A percentile compares a stretch with the other conserved stretches of the same genome.
phyloP scores from a whole-genome alignment of 2,888 invertebrate genomes.

The Lucinisca nassula region DNA sequence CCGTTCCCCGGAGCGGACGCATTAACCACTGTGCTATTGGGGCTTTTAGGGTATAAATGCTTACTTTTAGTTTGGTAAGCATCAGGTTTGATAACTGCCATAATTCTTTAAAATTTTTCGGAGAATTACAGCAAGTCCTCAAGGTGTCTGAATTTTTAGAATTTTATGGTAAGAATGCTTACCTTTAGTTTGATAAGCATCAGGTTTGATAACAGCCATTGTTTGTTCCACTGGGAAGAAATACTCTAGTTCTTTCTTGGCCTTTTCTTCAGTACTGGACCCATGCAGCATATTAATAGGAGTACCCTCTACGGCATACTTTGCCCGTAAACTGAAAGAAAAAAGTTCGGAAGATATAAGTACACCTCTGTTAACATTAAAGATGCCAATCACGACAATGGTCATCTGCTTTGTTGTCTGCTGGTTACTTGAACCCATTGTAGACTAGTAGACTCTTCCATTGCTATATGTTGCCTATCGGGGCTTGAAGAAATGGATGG shows the following conservation, averaged over 20 bases:
- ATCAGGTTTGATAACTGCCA: slow-evolving; percentile 87
- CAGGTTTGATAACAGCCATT: slow-evolving; percentile 87
- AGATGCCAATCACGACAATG: too few relatives aligned
- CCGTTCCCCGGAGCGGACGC: too few relatives aligned
- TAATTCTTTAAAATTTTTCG: too few relatives aligned
- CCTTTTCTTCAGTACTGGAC: slow-evolving; percentile 82
- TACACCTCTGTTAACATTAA: too few relatives aligned
- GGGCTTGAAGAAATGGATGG: too few relatives aligned
- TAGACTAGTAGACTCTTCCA: too few relatives aligned
- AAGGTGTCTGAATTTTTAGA: too few relatives aligned
- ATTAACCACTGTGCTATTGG: too few relatives aligned
- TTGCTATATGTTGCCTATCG: too few relatives aligned
- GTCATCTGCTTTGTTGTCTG: too few relatives aligned
- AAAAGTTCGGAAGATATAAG: not conserved
- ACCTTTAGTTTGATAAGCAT: slow-evolving; percentile 86
- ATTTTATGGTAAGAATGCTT: not conserved
- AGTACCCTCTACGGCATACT: slow-evolving; percentile 82
- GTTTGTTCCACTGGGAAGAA: slow-evolving; percentile 88
- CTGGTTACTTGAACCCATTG: too few relatives aligned
- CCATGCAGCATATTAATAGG: slow-evolving; percentile 87
- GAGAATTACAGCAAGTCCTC: too few relatives aligned
- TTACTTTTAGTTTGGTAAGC: slow-evolving; percentile 86
- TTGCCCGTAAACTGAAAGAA: slow-evolving; percentile 84
- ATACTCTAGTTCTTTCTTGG: slow-evolving; percentile 85
- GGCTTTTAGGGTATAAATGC: not conserved